Base-by-base conservation (phyloP, 2,113 vertebrate species). In the Phoxinus phoxinus region DNA sequence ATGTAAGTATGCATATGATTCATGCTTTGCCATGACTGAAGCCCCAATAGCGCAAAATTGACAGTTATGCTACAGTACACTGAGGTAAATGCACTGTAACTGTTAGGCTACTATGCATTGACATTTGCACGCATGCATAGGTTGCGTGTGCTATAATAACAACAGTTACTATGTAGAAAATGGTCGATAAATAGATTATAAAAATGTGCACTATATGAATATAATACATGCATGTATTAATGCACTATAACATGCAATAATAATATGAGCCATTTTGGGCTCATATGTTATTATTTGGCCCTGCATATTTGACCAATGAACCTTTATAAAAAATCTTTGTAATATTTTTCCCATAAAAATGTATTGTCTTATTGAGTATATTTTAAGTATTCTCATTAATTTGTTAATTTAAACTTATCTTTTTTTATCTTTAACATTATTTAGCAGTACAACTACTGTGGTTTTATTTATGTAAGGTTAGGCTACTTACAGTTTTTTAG, bases 1-100 rank as follows among this genome's bases (percentile, higher is more conserved):
- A 92, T 95, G 95, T 95, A 94, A 95, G 94, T 94, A 92, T 61
- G 69, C 69, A 85, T 56, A 21, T 58, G 74, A 67, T 79, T 58
- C 67, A 58, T 41, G 11, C 63, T 81, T 81, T 67, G 44, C n/a
- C 80, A 69, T 74, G 25, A 32, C 15, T 61, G 58, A 27, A 80
- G 58, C 37, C n/a, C 37, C 15, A 12, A 46, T 81, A 48, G 59
- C 80, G 44, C 61, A 69, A 69, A 65, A 76, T 32, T 23, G 10
- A 81, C 80, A 69, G 41, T 69, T 81, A 67, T 67, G 79, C 10
- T 67, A 65, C 58, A 32, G 37, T 48, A 81, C 5, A 2, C 30
- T 13, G 25, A 48, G 19, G 51, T 30, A 35, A 46, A 61, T 48
- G n/a, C 37, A 81, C 41, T 63, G 27, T 23, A 41, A 59, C 76